These are phyloP conservation scores for Orthosia cruda DNA, from an alignment of 2,888 invertebrate genomes.

Conservation along the genomic window DNA sequence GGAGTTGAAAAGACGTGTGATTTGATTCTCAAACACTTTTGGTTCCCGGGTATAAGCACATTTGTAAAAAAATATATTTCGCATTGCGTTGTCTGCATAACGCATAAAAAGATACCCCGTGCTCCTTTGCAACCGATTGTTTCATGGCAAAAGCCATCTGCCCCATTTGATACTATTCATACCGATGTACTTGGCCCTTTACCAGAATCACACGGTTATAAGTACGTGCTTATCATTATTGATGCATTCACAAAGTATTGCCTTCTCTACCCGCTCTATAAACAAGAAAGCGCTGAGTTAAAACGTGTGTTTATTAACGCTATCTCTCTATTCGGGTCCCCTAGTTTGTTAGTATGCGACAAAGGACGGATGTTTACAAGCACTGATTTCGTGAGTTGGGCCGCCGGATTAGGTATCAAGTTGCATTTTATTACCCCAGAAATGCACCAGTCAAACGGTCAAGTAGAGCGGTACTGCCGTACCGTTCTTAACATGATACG, in stretches of 20 bases:
- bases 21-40: background rate
- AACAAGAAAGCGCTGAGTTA: background rate
- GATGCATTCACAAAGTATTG: conserved; percentile 1
- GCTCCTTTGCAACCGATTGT: background rate
- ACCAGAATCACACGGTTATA: background rate
- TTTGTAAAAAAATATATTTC: background rate
- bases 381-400: background rate
- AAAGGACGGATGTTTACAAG: background rate
- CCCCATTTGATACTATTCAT: background rate
- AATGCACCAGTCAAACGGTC: conserved; percentile 2
- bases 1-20: no score
- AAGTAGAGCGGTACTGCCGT: conserved; percentile 3
- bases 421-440: conserved; percentile 6
- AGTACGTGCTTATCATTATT: background rate
- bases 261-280: background rate
- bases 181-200: background rate
- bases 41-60: background rate
- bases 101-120: background rate
- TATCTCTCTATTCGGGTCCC: background rate
- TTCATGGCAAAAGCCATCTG: background rate
- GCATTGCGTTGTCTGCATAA: background rate
- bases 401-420: background rate
- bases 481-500: conserved; percentile 5
- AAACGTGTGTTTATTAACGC: background rate
- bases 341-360: background rate